phyloP scores from a whole-genome alignment of 2,113 vertebrate genomes.

The Paradoxurus hermaphroditus region DNA sequence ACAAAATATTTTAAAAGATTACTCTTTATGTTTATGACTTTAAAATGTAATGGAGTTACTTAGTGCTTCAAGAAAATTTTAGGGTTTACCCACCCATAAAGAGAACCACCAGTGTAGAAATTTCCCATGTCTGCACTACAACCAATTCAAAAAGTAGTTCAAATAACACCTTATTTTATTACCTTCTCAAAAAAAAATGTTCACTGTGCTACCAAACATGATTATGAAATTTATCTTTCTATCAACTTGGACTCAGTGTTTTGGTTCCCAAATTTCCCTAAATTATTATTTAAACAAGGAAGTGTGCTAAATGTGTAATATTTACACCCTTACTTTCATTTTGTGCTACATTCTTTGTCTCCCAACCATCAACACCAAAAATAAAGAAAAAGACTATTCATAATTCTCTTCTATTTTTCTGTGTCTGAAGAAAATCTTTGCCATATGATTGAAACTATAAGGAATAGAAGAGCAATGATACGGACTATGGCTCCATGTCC shows the following conservation, averaged over 20 bases:
- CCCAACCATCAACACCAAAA: background rate
- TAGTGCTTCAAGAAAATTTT: background rate
- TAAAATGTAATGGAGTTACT: background rate
- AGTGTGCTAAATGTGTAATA: background rate
- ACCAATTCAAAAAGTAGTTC: background rate
- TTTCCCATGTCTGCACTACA: background rate
- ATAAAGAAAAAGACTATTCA: background rate
- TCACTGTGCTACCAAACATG: background rate
- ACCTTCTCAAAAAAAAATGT: background rate
- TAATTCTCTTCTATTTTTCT: background rate
- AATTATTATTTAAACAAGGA: background rate
- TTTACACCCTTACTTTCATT: background rate
- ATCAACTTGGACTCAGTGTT: background rate
- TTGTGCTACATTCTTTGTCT: background rate
- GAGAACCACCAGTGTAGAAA: background rate
- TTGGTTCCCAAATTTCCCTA: background rate
- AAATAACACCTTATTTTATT: background rate
- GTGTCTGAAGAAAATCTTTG: background rate
- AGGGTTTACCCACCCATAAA: background rate
- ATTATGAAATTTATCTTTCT: background rate
- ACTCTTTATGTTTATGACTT: background rate
- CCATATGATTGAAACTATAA: background rate
- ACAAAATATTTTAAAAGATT: background rate
- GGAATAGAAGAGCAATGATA: background rate
- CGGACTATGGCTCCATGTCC: conserved; percentile 11